Evolutionary conservation across 2,797 vertebrate genomes (phyloP).

Genomic region (Gadopsis marmoratus): DNA sequence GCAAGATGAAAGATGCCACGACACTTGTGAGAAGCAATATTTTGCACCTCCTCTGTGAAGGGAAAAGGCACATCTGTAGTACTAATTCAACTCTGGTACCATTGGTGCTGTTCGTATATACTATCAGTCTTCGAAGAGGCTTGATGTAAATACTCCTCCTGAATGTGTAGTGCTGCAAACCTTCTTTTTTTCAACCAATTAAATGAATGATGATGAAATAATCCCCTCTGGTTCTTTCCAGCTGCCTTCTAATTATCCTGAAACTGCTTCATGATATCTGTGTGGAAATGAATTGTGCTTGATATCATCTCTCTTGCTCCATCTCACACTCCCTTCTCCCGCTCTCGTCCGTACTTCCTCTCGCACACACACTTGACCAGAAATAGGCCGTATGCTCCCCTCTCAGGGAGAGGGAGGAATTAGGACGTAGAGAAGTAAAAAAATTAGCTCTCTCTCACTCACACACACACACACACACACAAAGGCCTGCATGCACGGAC

Average conservation of each 20-base stretch:
- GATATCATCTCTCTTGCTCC: slow-evolving; percentile 49
- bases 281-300: slow-evolving; percentile 56
- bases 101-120: slow-evolving; percentile 57
- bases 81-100: slow-evolving; percentile 39
- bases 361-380: slow-evolving; percentile 23
- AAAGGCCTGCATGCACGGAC: slow-evolving; percentile 42
- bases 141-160: slow-evolving; percentile 69
- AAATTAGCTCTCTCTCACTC: background rate
- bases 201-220: slow-evolving; percentile 71
- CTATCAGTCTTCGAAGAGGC: slow-evolving; percentile 47
- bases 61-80: slow-evolving; percentile 34
- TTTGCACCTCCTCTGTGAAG: slow-evolving; percentile 37
- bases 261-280: slow-evolving; percentile 55
- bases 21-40: background rate
- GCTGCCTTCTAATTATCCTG: slow-evolving; percentile 60
- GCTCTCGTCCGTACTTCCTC: slow-evolving; percentile 14
- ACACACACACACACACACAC: slow-evolving; percentile 35
- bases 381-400: slow-evolving; percentile 18
- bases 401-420: slow-evolving; percentile 23
- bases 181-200: slow-evolving; percentile 64
- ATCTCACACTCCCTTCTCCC: slow-evolving; percentile 27
- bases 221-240: slow-evolving; percentile 51
- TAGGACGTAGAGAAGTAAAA: slow-evolving; percentile 13
- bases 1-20: slow-evolving; percentile 15
- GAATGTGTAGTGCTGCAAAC: slow-evolving; percentile 64